Evolutionary conservation across 2,888 invertebrate species (phyloP), one percentile per base, ranked within the genome.

Genomic region (Drosophila eohydei): DNA sequence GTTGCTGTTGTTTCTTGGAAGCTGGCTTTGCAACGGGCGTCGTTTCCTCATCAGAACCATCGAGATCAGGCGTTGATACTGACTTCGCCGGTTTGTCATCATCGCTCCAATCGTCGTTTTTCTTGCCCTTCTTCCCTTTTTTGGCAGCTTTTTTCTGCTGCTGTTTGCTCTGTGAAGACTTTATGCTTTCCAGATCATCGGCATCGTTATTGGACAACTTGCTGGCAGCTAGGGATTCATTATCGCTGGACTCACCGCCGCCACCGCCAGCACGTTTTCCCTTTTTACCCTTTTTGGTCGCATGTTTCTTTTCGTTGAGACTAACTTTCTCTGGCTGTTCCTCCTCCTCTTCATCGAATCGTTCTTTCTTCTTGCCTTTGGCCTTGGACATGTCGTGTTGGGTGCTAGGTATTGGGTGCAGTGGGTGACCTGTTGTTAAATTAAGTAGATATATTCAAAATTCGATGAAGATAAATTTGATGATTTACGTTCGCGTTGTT

Each of bases 191-290:
- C 26, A 85, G 56, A 4, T 91, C 91, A 61, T 94, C 94, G 74
- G 93, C 92, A 38, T 93, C 80, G 28, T 69, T 64, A 2, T 48
- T 59, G 51, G 52, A 69, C 7, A 55, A 56, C 50, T 78, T 83
- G 44, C 48, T 81, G 32, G 71, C 78, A 0, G 67, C 62, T 4
- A 75, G 51, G 63, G 86, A 78, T 65, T 94, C 94, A 74, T 94
- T 94, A 59, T 94, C 94, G 67, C 94, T 94, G 62, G 94, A 94
- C 71, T 92, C 93, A 79, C 92, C 94, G 41, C 94, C 94, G 34
- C 94, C 94, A 43, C 56, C 71, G 34, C 61, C 68, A 28, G 52
- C 59, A 91, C 94, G 94, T 72, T 91, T 92, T 4, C 89, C 88
- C 58, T 92, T 91, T 65, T 91, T 89, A 11, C 79, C 82, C 64